Conservation (phyloP, 2,113 vertebrate genomes). For the Tautogolabrus adspersus region DNA sequence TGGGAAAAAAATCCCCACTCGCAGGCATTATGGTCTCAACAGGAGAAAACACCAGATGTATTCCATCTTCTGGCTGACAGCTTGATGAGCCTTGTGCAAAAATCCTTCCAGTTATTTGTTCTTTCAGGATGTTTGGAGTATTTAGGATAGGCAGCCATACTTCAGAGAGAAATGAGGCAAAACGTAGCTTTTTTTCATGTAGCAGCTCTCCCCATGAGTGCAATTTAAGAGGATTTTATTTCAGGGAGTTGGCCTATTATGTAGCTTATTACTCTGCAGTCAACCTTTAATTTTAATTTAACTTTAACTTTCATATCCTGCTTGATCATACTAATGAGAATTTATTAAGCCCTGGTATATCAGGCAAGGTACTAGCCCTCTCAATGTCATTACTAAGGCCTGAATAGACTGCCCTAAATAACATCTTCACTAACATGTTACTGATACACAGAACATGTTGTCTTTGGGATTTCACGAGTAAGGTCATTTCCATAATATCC, state of each 20-base stretch:
- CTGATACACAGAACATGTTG: neutral
- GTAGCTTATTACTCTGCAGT: slow-evolving; percentile 19
- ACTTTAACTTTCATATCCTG: neutral
- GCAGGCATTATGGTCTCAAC: slow-evolving; percentile 52
- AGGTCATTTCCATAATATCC: slow-evolving; percentile 12
- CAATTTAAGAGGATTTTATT: slow-evolving; percentile 27
- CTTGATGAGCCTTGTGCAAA: slow-evolving; percentile 44
- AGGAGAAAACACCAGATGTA: slow-evolving; percentile 59
- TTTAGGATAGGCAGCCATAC: slow-evolving; percentile 5
- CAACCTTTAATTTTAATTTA: neutral
- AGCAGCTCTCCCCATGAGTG: neutral
- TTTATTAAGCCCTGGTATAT: neutral
- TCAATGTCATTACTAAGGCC: neutral
- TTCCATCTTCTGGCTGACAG: slow-evolving; percentile 50
- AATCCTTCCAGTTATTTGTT: slow-evolving; percentile 35
- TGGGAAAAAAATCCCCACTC: slow-evolving; percentile 19
- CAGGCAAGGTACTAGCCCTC: neutral
- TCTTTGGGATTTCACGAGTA: neutral
- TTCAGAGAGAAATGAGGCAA: slow-evolving; percentile 32
- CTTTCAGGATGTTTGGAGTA: slow-evolving; percentile 28
- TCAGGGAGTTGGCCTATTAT: neutral
- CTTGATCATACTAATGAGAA: neutral
- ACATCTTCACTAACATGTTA: neutral
- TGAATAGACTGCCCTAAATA: slow-evolving; percentile 3
- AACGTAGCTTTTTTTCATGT: slow-evolving; percentile 11